Conservation (phyloP, 2,888 invertebrate species). For the Lithodes maja region DNA sequence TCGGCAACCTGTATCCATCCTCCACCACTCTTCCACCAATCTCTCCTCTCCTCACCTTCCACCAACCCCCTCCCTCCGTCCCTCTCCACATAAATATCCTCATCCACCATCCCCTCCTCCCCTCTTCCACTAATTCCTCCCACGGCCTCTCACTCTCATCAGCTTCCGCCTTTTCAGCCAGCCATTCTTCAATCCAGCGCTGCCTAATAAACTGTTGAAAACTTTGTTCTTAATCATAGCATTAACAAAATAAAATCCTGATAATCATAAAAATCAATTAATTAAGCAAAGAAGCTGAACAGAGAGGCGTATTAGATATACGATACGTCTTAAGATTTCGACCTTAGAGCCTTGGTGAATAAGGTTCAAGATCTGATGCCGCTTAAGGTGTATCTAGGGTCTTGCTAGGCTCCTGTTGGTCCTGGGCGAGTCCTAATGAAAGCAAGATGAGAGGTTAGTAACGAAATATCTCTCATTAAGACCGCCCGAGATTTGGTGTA, state of each 20-base stretch:
- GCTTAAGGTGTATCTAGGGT: too few relatives aligned
- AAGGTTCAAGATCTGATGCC: too few relatives aligned
- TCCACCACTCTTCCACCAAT: too few relatives aligned
- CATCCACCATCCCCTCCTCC: slow-evolving; percentile 26
- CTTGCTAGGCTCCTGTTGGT: too few relatives aligned
- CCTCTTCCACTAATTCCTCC: slow-evolving; percentile 13
- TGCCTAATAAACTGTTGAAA: slow-evolving; percentile 69
- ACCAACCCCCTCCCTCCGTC: slow-evolving; percentile 12
- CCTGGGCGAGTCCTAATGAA: slow-evolving; percentile 60
- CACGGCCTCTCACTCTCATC: slow-evolving; percentile 55
- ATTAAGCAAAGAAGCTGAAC: slow-evolving; percentile 70
- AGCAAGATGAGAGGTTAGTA: slow-evolving; percentile 70
- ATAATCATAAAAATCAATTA: slow-evolving; percentile 71
- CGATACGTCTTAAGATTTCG: too few relatives aligned
- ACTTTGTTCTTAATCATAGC: slow-evolving; percentile 71
- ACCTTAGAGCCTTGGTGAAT: too few relatives aligned
- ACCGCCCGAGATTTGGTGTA: slow-evolving; percentile 60
- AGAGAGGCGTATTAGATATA: background rate
- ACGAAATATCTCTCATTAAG: slow-evolving; percentile 70
- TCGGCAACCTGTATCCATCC: too few relatives aligned
- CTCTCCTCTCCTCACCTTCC: too few relatives aligned
- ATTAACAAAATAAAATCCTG: slow-evolving; percentile 69
- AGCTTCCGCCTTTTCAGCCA: slow-evolving; percentile 54
- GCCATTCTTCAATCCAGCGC: slow-evolving; percentile 68
- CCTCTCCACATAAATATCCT: background rate